These are phyloP conservation scores for Lontra canadensis DNA, from an alignment of 2,113 vertebrate species.

Conservation along the genomic window DNA sequence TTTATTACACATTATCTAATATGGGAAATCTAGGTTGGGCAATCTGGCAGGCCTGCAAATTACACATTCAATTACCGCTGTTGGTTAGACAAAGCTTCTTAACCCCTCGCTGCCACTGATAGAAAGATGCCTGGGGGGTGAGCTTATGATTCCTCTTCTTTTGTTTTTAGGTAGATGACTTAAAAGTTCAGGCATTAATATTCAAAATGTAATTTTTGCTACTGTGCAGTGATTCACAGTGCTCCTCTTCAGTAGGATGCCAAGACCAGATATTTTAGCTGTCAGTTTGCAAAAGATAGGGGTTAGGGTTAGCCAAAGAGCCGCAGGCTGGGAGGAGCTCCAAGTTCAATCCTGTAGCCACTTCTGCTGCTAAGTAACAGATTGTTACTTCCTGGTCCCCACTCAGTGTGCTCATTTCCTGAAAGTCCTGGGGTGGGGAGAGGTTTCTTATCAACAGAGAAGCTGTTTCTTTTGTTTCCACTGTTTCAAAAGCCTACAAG, in stretches of 20 bases:
- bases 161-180: background rate
- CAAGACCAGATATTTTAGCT: conserved; percentile 26
- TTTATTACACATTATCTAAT: conserved; percentile 82
- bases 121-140: background rate
- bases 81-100: conserved; percentile 41
- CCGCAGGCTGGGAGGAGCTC: background rate
- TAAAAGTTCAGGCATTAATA: conserved; percentile 30
- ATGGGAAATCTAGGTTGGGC: conserved; percentile 75
- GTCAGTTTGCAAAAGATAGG: background rate
- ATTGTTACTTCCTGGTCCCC: background rate
- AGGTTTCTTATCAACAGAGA: background rate
- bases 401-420: background rate
- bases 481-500: background rate
- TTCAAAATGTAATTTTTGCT: background rate
- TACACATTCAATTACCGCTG: conserved; percentile 37
- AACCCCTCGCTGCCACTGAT: conserved; percentile 33
- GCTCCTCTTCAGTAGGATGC: background rate
- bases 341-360: background rate
- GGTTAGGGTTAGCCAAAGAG: background rate
- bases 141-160: background rate
- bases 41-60: conserved; percentile 72
- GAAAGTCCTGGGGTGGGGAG: background rate
- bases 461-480: background rate
- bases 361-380: conserved; percentile 14
- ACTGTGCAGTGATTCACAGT: background rate